Percentiles rank a stretch among this genome's conserved stretches.
Conservation (phyloP, 2,113 vertebrate species). For the Tylochromis polylepis region DNA sequence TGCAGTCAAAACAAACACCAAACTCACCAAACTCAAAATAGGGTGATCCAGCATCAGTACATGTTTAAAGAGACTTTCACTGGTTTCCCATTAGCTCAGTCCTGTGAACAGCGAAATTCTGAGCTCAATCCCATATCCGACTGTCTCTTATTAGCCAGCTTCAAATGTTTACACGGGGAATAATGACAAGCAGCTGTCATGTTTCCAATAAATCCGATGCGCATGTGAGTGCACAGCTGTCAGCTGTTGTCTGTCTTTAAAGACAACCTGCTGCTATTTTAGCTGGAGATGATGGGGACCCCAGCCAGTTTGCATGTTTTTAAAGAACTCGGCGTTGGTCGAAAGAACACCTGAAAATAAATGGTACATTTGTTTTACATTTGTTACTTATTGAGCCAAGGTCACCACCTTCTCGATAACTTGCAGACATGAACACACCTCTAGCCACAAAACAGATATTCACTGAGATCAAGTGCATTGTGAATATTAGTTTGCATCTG, state of each 20-base stretch:
- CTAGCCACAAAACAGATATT: neutral
- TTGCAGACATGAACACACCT: neutral
- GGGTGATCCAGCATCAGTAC: neutral
- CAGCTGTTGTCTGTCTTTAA: neutral
- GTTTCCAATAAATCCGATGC: neutral
- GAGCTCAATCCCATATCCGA: neutral
- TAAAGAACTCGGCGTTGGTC: neutral
- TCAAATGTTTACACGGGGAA: neutral
- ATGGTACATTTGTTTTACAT: neutral
- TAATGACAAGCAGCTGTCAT: neutral
- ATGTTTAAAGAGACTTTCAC: neutral
- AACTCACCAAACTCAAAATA: slow-evolving; percentile 7
- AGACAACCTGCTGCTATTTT: slow-evolving; percentile 3
- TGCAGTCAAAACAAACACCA: slow-evolving; percentile 10
- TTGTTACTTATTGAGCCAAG: neutral
- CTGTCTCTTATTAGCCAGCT: neutral
- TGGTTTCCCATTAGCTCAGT: neutral
- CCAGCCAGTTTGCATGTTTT: neutral
- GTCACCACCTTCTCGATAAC: neutral
- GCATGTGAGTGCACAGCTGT: neutral
- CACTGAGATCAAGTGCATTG: neutral
- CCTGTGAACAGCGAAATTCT: neutral
- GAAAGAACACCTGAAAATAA: neutral
- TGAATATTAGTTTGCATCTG: neutral
- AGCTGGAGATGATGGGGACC: neutral